Conservation (phyloP, 2,113 vertebrate species). For the Gobius niger region DNA sequence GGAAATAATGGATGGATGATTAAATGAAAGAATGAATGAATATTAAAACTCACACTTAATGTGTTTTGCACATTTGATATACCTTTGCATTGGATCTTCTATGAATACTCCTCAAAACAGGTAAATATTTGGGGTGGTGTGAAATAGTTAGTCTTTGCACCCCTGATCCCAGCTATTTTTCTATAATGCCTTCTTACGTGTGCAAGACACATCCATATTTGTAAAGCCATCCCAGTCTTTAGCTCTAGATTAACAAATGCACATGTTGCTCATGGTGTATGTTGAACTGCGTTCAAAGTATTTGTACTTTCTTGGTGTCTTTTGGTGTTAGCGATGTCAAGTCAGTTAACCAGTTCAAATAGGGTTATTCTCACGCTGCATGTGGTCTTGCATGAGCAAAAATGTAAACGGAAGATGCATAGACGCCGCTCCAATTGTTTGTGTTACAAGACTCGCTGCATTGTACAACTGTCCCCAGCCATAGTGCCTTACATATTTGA, state of each 20-base stretch:
- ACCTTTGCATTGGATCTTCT: conserved; percentile 97
- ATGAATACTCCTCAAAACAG: conserved; percentile 93
- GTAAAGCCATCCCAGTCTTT: conserved; percentile 98
- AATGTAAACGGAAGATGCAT: conserved; percentile 83
- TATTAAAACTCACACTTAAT: conserved; percentile 91
- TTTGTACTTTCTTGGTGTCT: conserved; percentile 89
- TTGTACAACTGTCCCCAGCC: conserved; percentile 97
- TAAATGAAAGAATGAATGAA: conserved; percentile 71
- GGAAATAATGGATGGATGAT: conserved; percentile 68
- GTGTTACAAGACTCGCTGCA: conserved; percentile 95
- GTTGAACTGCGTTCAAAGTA: conserved; percentile 84
- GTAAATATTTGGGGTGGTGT: conserved; percentile 87
- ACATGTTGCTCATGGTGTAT: conserved; percentile 87
- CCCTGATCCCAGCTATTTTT: conserved; percentile 90
- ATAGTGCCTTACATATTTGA: conserved; percentile 99
- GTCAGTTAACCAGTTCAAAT: conserved; percentile 85
- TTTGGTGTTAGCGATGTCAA: conserved; percentile 85
- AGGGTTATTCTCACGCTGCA: conserved; percentile 95
- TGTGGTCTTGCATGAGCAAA: conserved; percentile 99
- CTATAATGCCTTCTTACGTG: conserved; percentile 99
- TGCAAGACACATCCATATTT: conserved; percentile 97
- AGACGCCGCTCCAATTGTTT: conserved; percentile 93
- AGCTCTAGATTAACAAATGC: conserved; percentile 91
- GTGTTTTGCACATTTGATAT: conserved; percentile 99
- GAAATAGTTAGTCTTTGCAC: conserved; percentile 86